Evolutionary conservation across 2,797 vertebrate species (phyloP).

Genomic region (Phrynocephalus vlangalii): DNA sequence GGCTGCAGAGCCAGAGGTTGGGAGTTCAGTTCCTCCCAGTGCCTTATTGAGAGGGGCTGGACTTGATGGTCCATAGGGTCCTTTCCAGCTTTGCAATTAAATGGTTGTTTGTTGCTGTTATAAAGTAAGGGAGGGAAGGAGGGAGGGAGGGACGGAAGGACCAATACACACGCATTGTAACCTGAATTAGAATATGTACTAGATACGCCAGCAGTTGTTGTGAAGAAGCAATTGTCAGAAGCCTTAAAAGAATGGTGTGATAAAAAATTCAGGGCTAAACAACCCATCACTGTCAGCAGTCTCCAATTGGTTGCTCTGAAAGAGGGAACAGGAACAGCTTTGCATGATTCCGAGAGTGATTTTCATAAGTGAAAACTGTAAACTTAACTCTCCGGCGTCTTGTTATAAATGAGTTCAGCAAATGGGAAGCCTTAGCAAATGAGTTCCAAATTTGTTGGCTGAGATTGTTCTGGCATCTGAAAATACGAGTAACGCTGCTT

Average conservation of each 20-base stretch:
- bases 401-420: constrained; percentile 67
- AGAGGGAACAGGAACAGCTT: constrained; percentile 41
- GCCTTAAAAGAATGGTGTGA: background rate
- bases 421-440: constrained; percentile 65
- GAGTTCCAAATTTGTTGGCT: constrained; percentile 60
- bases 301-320: constrained; percentile 50
- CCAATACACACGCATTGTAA: background rate
- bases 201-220: background rate
- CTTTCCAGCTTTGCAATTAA: too few species aligned
- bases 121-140: background rate
- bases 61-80: too few species aligned
- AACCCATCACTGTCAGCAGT: constrained; percentile 19
- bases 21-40: too few species aligned
- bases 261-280: constrained; percentile 45
- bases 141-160: background rate
- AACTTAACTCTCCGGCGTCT: constrained; percentile 68
- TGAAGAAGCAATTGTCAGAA: constrained; percentile 23
- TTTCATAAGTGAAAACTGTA: constrained; percentile 65
- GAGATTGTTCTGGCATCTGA: constrained; percentile 60
- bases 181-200: background rate
- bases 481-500: constrained; percentile 37
- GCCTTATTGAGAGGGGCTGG: too few species aligned
- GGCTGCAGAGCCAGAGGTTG: too few species aligned
- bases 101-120: too few species aligned
- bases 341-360: constrained; percentile 58